Evolutionary conservation across 2,113 vertebrate genomes (phyloP), one percentile per base, ranked within the genome.

Genomic region (Bos javanicus): DNA sequence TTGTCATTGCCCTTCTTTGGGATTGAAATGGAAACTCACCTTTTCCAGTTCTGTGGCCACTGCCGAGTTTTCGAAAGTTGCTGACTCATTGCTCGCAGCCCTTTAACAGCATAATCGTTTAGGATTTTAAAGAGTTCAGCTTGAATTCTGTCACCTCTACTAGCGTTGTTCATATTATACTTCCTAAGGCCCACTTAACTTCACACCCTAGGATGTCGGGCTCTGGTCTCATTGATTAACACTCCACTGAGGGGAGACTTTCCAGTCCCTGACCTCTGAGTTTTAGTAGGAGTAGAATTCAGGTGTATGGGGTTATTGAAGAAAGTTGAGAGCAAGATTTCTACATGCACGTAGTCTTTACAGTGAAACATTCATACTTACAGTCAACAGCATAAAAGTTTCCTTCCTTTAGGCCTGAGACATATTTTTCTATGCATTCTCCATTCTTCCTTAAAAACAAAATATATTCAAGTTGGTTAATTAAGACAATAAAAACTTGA

Each of bases 91-190:
- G 67, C 36, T 0, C 39, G 21, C 2, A 39, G 5, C 36, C n/a
- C 21, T 39, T 74, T 3, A 39, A 39, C 36, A 39, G 36, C 36
- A 23, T 39, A 21, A 39, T 74, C 21, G 25, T 74, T 74, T 39
- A 13, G 21, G 67, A 74, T 39, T 74, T 39, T 74, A 23, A 39
- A 74, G 9, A 39, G 67, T 2, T 7, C 5, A 25, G 21, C 36
- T 39, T 39, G 67, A 39, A 39, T 39, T 39, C 2, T 25, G 21
- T 25, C 67, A 12, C n/a, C 10, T 74, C 36, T 1, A 67, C 7
- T 5, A n/a, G 16, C 0, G 0, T 67, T 9, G 4, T 64, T n/a
- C 62, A n/a, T 19, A 64, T n/a, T n/a, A n/a, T 2, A 1, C 30
- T 64, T 64, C 15, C 57, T 59, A 36, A 67, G 17, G 8, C 8